A percentile compares a stretch with the other conserved stretches of the same genome.
phyloP scores from a whole-genome alignment of 2,888 invertebrate genomes.

The Aphodius sticticus region DNA sequence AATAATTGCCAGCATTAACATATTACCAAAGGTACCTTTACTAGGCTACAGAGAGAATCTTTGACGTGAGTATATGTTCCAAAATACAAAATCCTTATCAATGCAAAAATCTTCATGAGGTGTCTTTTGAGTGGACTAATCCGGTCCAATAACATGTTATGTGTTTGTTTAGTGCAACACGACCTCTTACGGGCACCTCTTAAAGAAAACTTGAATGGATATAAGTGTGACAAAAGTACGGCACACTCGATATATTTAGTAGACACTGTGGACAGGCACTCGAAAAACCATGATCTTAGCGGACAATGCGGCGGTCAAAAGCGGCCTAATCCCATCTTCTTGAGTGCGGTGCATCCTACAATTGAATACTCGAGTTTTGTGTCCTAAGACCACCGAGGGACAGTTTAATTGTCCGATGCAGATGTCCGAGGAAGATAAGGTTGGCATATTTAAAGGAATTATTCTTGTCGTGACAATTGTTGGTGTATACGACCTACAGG shows the following conservation, averaged over 20 bases:
- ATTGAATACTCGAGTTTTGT: not conserved
- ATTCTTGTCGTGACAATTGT: slow-evolving; percentile 36
- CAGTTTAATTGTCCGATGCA: slow-evolving; percentile 15
- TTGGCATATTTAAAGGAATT: slow-evolving; percentile 34
- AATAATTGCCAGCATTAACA: too few relatives aligned
- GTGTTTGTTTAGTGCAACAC: slow-evolving; percentile 4
- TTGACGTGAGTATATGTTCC: not conserved
- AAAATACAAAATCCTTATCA: not conserved
- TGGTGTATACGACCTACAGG: slow-evolving; percentile 32
- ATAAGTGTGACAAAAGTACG: not conserved
- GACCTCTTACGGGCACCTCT: not conserved
- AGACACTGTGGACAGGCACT: not conserved
- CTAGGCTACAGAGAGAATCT: not conserved
- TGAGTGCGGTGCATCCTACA: not conserved
- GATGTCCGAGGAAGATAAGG: slow-evolving; percentile 38
- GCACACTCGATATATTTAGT: slow-evolving; percentile 4
- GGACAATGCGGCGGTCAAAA: not conserved
- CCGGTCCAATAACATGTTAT: not conserved
- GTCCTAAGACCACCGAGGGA: slow-evolving; percentile 29
- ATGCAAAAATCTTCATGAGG: not conserved
- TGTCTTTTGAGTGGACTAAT: not conserved
- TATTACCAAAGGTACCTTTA: not conserved
- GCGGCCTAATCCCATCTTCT: slow-evolving; percentile 4
- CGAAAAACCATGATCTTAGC: not conserved
- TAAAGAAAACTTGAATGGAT: not conserved